phyloP scores from a whole-genome alignment of 2,888 invertebrate species.

The Caenorhabditis sp. region DNA sequence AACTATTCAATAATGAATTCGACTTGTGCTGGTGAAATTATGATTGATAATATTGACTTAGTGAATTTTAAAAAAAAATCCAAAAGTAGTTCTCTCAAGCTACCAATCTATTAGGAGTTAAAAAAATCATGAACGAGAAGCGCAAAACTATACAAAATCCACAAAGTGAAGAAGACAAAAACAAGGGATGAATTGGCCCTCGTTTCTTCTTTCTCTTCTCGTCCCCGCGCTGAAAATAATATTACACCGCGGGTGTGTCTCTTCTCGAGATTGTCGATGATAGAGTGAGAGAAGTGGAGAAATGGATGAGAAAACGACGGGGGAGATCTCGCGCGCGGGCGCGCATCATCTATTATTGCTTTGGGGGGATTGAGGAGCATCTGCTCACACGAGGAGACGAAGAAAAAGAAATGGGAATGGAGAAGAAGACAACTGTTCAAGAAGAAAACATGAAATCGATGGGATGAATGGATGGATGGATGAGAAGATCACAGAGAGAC shows the following conservation, averaged over 20 bases:
- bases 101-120: no score
- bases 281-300: no score
- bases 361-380: background rate
- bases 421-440: slow-evolving; percentile 1
- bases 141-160: no score
- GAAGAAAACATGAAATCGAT: background rate
- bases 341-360: background rate
- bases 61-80: no score
- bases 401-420: background rate
- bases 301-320: slow-evolving; percentile 3
- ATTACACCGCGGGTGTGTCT: slow-evolving; percentile 15
- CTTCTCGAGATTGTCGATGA: slow-evolving; percentile 10
- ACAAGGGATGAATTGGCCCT: background rate
- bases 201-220: background rate
- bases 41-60: no score
- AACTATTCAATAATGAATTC: no score
- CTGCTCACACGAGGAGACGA: slow-evolving; percentile 5
- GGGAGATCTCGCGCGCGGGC: slow-evolving; percentile 2
- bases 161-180: no score
- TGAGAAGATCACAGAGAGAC: background rate
- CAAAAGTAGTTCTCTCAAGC: no score
- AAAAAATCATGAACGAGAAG: no score
- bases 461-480: no score
- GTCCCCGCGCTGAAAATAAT: slow-evolving; percentile 31
- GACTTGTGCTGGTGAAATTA: no score